Base-by-base conservation (phyloP, 2,797 vertebrate species). In the Hippoglossus hippoglossus region DNA sequence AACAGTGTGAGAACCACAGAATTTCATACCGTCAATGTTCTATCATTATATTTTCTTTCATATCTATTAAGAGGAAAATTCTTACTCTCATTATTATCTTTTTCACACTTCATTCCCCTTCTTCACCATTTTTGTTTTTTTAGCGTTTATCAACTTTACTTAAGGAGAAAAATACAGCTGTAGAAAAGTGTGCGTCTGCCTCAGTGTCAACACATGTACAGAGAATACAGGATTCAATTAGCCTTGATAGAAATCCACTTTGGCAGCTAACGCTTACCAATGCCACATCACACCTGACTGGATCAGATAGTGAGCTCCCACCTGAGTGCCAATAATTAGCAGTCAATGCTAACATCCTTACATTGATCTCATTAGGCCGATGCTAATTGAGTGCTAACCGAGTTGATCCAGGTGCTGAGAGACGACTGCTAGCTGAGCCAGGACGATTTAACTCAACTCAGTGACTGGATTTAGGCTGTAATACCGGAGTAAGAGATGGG, bases 321-420 rank as follows among this genome's bases (percentile, higher is more conserved):
- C 71, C 36, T 62, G 8, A 50, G 16, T 12, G 80, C 62, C 75
- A 79, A 76, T 74, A 72, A 41, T 65, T 81, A 83, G 62, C 49
- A 65, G 84, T 91, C 87, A 47, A 80, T 91, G 71, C 85, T 87
- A 91, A 89, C 62, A 56, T 76, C 76, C 4, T 91, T 78, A 72
- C 60, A 65, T 46, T 70, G 46, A 75, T 54, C 28, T 18, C 47
- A 61, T 59, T 55, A 62, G 52, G 75, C 91, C 81, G n/a, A 86
- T 88, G 58, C 77, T 89, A 93, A 92, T 83, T 0, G 4, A 64
- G 26, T 55, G 53, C 26, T 55, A 55, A 55, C 25, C 2, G 24
- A 55, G 80, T 88, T 87, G 51, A 79, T 79, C 62, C 72, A 56
- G 54, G 63, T 78, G 65, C 36, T 69, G 53, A 84, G 65, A 81